Evolutionary conservation across 2,797 vertebrate species (phyloP).

Genomic region (Vipera latastei): DNA sequence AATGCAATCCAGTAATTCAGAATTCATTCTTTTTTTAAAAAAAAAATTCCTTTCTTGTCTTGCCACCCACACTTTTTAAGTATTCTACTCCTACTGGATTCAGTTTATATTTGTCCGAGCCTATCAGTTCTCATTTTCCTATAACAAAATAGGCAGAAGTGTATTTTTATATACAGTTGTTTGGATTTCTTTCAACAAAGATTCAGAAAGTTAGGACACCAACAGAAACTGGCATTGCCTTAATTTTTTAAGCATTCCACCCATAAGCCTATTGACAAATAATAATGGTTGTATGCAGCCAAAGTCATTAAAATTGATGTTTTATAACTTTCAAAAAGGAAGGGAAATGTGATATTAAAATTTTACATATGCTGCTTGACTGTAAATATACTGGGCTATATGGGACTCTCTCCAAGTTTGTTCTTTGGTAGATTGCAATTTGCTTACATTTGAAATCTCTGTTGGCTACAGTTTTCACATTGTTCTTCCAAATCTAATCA

Average conservation of each 20-base stretch:
- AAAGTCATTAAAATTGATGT: constrained; percentile 52
- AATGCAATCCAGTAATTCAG: background rate
- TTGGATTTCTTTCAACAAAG: background rate
- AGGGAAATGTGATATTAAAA: constrained; percentile 60
- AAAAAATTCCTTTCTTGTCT: background rate
- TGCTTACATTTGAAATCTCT: constrained; percentile 73
- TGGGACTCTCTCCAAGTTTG: constrained; percentile 70
- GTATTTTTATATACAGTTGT: background rate
- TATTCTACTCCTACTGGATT: background rate
- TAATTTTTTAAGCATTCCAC: constrained; percentile 29
- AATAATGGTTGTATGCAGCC: constrained; percentile 47
- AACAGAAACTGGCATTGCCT: background rate
- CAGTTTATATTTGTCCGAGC: background rate
- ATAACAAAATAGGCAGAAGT: background rate
- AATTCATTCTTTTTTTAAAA: background rate
- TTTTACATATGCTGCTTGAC: constrained; percentile 68
- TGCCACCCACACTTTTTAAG: background rate
- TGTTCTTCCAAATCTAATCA: constrained; percentile 78
- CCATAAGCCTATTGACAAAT: constrained; percentile 29
- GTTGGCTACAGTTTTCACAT: constrained; percentile 71
- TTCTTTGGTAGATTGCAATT: constrained; percentile 71
- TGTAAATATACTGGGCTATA: constrained; percentile 61
- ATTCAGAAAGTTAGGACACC: constrained; percentile 14
- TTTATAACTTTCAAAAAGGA: constrained; percentile 62
- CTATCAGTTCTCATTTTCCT: background rate